These are phyloP conservation scores for Gambelia wislizenii DNA, from an alignment of 2,797 vertebrate genomes.

Conservation along the genomic window DNA sequence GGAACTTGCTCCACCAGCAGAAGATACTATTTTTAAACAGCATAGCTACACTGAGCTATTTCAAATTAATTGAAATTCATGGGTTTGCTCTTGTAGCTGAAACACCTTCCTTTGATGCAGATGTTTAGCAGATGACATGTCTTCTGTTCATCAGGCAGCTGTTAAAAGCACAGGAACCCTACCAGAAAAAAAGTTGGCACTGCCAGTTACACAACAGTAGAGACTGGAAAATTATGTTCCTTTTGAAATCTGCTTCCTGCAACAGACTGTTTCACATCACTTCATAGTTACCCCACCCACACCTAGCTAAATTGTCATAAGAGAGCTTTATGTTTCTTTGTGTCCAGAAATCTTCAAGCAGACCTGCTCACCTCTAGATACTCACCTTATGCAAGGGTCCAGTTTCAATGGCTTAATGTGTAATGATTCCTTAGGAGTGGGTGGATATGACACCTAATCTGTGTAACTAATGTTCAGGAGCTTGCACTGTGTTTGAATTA, in stretches of 20 bases:
- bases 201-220: background rate
- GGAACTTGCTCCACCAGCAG: background rate
- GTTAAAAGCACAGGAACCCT: background rate
- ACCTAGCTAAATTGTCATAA: background rate
- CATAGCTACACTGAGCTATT: background rate
- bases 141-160: background rate
- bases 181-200: background rate
- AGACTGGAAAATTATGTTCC: background rate
- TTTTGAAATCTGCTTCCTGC: background rate
- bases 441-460: background rate
- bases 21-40: background rate
- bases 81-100: background rate
- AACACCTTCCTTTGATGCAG: background rate
- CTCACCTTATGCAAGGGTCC: background rate
- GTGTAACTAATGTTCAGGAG: slow-evolving; percentile 19
- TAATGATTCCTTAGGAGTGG: rapidly evolving
- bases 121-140: background rate
- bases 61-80: background rate
- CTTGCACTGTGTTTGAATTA: background rate
- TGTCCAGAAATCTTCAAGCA: background rate
- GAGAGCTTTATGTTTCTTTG: rapidly evolving
- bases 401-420: rapidly evolving
- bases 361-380: background rate
- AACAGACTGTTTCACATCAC: background rate
- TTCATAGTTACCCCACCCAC: background rate